Conservation (phyloP, 64 coral and sea anemone species). For the Stichodactyla mertensii region DNA sequence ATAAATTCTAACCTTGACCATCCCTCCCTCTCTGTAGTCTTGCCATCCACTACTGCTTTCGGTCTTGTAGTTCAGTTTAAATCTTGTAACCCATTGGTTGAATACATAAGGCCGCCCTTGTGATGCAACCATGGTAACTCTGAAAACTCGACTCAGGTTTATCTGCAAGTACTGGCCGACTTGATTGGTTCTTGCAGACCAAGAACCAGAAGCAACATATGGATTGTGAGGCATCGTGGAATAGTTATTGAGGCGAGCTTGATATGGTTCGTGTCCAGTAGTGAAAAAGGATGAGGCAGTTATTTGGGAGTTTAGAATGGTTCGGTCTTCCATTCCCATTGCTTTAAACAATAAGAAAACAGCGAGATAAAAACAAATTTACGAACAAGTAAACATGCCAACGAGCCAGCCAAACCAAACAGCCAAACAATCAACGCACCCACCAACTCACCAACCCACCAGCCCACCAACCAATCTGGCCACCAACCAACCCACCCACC, state of each 20-base stretch:
- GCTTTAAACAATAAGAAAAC: not conserved
- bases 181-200: not conserved
- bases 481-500: too few species aligned
- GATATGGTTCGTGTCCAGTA: not conserved
- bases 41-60: not conserved
- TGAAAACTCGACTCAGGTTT: not conserved
- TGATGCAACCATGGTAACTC: not conserved
- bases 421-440: too few species aligned
- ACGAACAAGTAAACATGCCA: too few species aligned
- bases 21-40: not conserved
- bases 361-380: not conserved
- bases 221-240: not conserved
- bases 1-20: not conserved
- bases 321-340: not conserved
- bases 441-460: too few species aligned
- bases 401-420: too few species aligned
- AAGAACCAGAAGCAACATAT: not conserved
- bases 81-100: not conserved
- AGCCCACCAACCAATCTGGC: too few species aligned
- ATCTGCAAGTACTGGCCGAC: not conserved
- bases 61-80: not conserved
- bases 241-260: not conserved
- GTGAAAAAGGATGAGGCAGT: not conserved
- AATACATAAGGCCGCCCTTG: conserved; percentile 6
- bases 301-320: not conserved